phyloP scores from a whole-genome alignment of 2,888 invertebrate genomes.

The Diloba caeruleocephala region DNA sequence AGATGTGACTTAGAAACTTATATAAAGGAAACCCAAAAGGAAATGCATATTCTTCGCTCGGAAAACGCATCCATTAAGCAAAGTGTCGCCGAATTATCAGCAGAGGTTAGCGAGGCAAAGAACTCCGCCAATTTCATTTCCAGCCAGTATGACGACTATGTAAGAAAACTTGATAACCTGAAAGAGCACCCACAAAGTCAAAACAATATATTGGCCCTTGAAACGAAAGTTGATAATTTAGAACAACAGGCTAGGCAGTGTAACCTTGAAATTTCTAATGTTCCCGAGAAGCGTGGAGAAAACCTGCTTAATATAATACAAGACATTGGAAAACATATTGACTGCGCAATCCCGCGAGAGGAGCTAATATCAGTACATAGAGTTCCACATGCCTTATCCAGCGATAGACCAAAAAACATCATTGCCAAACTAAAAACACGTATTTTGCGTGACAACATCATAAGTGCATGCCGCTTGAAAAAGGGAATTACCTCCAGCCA shows the following conservation, averaged over 20 bases:
- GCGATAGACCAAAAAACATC: too few relatives aligned
- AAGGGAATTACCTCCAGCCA: slow-evolving; percentile 5
- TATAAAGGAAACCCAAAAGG: slow-evolving; percentile 29
- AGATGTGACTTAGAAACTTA: slow-evolving; percentile 1
- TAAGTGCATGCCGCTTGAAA: slow-evolving; percentile 6
- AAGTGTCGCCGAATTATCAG: background rate
- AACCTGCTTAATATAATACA: too few relatives aligned
- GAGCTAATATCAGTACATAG: too few relatives aligned
- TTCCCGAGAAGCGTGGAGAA: too few relatives aligned
- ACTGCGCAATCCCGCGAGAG: too few relatives aligned
- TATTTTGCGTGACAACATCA: slow-evolving; percentile 2
- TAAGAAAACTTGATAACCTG: background rate
- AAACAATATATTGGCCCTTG: background rate
- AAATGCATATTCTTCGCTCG: slow-evolving; percentile 1
- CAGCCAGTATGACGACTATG: background rate
- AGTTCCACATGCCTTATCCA: too few relatives aligned
- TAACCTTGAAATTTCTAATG: background rate
- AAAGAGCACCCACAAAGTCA: background rate
- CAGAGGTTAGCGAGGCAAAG: background rate
- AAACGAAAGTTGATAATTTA: background rate
- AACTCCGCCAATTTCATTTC: background rate
- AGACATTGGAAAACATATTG: too few relatives aligned
- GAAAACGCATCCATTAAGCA: background rate
- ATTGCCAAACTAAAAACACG: slow-evolving; percentile 6
- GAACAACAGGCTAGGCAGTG: background rate